These are phyloP conservation scores for Chesias legatella DNA, from an alignment of 2,888 invertebrate species.

Conservation along the genomic window DNA sequence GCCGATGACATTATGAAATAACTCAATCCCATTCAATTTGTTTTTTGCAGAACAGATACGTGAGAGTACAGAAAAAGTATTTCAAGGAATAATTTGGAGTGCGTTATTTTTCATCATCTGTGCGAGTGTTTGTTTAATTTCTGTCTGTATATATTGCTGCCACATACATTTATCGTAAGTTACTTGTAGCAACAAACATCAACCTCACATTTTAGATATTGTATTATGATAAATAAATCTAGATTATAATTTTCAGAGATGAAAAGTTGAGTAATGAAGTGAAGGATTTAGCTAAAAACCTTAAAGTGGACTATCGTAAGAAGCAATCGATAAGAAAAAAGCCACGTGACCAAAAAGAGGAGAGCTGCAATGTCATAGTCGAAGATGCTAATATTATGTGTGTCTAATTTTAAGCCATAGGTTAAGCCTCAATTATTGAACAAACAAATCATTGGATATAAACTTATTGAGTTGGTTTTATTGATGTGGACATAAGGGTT, in stretches of 20 bases:
- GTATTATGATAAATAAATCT: too few relatives aligned
- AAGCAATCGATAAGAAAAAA: slow-evolving; percentile 11
- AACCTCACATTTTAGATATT: neutral
- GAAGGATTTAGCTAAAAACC: slow-evolving; percentile 18
- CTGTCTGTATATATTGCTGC: slow-evolving; percentile 25
- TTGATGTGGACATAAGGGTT: too few relatives aligned
- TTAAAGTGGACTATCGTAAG: slow-evolving; percentile 14
- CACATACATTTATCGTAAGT: slow-evolving; percentile 24
- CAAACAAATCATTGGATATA: too few relatives aligned
- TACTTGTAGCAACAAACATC: neutral
- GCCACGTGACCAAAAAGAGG: slow-evolving; percentile 11
- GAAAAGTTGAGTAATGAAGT: slow-evolving; percentile 19
- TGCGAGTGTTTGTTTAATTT: slow-evolving; percentile 18
- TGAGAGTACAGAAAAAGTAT: slow-evolving; percentile 19
- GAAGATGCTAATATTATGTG: slow-evolving; percentile 24
- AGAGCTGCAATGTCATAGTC: slow-evolving; percentile 27
- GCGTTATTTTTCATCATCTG: slow-evolving; percentile 22
- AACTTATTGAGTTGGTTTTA: too few relatives aligned
- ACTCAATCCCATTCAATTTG: neutral
- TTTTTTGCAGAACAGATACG: slow-evolving; percentile 16
- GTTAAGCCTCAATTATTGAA: too few relatives aligned
- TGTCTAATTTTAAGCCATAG: slow-evolving; percentile 1
- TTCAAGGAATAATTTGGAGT: slow-evolving; percentile 22
- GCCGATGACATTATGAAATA: too few relatives aligned
- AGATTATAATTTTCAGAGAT: slow-evolving; percentile 12